A percentile compares a stretch with the other conserved stretches of the same genome.
These are phyloP conservation scores for Zophobas atratus DNA, from an alignment of 1,140 invertebrate species.

Conservation along the genomic window DNA sequence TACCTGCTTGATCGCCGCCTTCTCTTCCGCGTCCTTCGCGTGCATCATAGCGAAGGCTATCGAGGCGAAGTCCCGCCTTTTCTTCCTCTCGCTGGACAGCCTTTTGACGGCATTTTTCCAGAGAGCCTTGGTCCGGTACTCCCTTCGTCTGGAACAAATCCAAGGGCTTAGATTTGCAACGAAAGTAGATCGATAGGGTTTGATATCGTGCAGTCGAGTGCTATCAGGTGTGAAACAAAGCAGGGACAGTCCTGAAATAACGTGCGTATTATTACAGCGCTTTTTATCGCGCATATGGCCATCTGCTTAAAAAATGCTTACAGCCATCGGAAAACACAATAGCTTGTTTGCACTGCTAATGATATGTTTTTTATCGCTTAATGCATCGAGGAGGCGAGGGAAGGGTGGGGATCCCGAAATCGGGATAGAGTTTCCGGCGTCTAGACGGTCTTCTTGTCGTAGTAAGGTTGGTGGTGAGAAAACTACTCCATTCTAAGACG, in stretches of 20 bases:
- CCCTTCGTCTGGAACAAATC: constrained; percentile 10
- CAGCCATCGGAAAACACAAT: constrained; percentile 23
- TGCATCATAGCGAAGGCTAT: constrained; percentile 57
- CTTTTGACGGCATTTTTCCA: constrained; percentile 62
- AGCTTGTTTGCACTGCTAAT: constrained; percentile 37
- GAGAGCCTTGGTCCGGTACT: constrained; percentile 55
- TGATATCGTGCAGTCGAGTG: constrained; percentile 37
- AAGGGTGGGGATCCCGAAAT: no score
- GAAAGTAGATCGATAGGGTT: constrained; percentile 1
- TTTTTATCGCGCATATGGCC: constrained; percentile 44
- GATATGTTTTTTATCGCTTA: constrained; percentile 44
- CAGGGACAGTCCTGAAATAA: constrained; percentile 34
- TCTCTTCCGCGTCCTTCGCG: constrained; percentile 48
- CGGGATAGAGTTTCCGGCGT: no score
- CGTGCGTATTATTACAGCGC: constrained; percentile 25
- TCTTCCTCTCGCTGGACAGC: constrained; percentile 57
- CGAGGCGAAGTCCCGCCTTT: constrained; percentile 54
- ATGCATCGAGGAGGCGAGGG: neutral
- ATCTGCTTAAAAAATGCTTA: constrained; percentile 49
- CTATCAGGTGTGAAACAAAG: constrained; percentile 45
- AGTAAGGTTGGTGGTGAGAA: no score
- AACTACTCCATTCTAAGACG: no score
- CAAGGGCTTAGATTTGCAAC: neutral
- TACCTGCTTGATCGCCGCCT: constrained; percentile 53
- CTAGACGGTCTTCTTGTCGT: no score